These are phyloP conservation scores for Drosophila engyochracea DNA, from an alignment of 2,888 invertebrate genomes.

Conservation along the genomic window DNA sequence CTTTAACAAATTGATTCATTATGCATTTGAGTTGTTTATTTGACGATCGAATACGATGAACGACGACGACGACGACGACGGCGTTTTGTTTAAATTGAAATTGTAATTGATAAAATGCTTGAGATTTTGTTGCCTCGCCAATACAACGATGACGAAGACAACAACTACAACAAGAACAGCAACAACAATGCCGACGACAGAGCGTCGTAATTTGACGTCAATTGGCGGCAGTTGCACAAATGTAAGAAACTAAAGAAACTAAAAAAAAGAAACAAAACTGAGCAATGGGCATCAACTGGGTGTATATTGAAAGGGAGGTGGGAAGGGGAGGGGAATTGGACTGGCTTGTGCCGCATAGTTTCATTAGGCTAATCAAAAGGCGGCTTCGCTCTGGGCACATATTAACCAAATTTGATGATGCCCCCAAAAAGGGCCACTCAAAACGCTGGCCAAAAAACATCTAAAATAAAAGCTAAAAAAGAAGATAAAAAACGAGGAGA, in stretches of 20 bases:
- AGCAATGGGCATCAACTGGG: background rate
- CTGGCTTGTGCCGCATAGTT: constrained; percentile 66
- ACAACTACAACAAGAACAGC: constrained; percentile 8
- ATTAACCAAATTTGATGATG: constrained; percentile 75
- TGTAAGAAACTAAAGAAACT: constrained; percentile 12
- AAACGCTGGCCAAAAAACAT: constrained; percentile 49
- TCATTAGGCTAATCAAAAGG: constrained; percentile 80
- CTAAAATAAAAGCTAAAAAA: background rate
- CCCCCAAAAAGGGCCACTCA: constrained; percentile 38
- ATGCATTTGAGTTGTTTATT: constrained; percentile 62
- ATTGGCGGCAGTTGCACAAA: constrained; percentile 65
- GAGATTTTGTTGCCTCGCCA: constrained; percentile 64
- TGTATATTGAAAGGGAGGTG: background rate
- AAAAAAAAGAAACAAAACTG: background rate
- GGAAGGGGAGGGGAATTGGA: background rate
- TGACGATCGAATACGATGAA: constrained; percentile 59
- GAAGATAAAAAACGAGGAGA: background rate
- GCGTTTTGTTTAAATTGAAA: constrained; percentile 78
- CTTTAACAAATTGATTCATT: constrained; percentile 67
- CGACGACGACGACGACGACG: constrained; percentile 25
- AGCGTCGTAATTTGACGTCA: constrained; percentile 76
- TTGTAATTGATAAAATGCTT: constrained; percentile 83
- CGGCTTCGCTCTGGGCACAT: constrained; percentile 47
- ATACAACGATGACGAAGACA: constrained; percentile 17
- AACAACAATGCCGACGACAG: constrained; percentile 2